These are phyloP conservation scores for Neria commutata DNA, from an alignment of 2,888 invertebrate species.

Conservation along the genomic window DNA sequence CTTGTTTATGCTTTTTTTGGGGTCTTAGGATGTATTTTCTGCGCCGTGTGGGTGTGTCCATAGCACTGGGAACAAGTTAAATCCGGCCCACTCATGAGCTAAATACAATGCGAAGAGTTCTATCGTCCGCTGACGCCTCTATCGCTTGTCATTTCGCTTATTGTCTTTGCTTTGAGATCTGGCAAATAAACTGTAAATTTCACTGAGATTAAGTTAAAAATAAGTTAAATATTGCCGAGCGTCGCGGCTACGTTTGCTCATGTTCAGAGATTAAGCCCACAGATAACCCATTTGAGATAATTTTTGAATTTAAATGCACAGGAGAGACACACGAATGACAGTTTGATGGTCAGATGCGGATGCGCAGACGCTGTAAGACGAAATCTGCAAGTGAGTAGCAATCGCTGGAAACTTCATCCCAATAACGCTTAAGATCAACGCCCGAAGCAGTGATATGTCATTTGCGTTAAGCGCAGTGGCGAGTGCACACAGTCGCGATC, in stretches of 20 bases:
- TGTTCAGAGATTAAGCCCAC: constrained; percentile 7
- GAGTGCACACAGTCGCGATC: constrained; percentile 21
- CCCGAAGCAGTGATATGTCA: constrained; percentile 38
- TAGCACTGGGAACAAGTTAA: too few relatives aligned
- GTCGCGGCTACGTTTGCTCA: not conserved
- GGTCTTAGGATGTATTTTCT: too few relatives aligned
- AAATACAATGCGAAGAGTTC: too few relatives aligned
- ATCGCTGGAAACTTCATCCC: constrained; percentile 10
- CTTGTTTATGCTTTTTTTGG: too few relatives aligned
- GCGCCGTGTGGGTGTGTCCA: too few relatives aligned
- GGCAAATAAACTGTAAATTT: constrained; percentile 39
- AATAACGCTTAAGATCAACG: constrained; percentile 43
- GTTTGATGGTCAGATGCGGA: constrained; percentile 13
- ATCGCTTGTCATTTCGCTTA: constrained; percentile 27
- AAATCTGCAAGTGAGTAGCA: constrained; percentile 2
- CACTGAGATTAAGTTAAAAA: constrained; percentile 34
- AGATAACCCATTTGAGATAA: constrained; percentile 36
- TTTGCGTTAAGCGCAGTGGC: constrained; percentile 38
- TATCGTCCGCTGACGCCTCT: not conserved
- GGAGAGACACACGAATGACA: constrained; percentile 25
- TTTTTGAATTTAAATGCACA: constrained; percentile 26
- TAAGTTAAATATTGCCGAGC: constrained; percentile 24
- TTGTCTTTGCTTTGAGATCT: constrained; percentile 29
- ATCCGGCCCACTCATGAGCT: too few relatives aligned
- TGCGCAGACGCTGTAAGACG: not conserved